Conservation (phyloP, 2,797 vertebrate genomes). For the Notolabrus celidotus region DNA sequence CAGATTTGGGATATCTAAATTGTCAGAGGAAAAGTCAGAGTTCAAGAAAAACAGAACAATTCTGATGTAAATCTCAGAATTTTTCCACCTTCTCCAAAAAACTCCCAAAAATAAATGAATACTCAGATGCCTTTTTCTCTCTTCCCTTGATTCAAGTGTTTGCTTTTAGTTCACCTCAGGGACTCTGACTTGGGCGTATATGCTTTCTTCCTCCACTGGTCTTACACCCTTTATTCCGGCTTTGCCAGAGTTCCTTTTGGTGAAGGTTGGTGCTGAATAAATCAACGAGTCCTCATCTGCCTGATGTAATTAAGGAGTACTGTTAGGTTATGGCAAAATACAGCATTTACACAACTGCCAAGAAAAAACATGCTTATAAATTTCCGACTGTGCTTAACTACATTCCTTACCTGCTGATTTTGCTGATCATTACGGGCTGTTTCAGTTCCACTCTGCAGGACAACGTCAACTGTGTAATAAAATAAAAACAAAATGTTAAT, state of each 20-base stretch:
- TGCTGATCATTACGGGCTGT: neutral
- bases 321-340: neutral
- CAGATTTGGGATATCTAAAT: too few relatives aligned
- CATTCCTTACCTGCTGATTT: constrained; percentile 29
- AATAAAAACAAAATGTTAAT: neutral
- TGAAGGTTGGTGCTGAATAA: constrained; percentile 37
- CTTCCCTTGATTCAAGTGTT: neutral
- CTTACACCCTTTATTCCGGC: neutral
- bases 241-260: neutral
- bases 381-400: neutral
- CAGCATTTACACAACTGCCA: too few relatives aligned
- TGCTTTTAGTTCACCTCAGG: neutral
- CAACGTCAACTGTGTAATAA: neutral
- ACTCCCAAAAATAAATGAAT: too few relatives aligned
- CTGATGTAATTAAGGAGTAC: constrained; percentile 19
- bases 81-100: too few relatives aligned
- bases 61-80: too few relatives aligned
- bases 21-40: too few relatives aligned
- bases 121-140: neutral
- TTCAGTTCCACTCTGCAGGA: neutral
- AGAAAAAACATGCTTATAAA: neutral
- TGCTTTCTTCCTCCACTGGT: constrained; percentile 8
- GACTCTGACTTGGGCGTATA: constrained; percentile 46
- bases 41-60: too few relatives aligned
- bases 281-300: constrained; percentile 24